Evolutionary conservation across 2,888 invertebrate genomes (phyloP).

Genomic region (Cabera pusaria): DNA sequence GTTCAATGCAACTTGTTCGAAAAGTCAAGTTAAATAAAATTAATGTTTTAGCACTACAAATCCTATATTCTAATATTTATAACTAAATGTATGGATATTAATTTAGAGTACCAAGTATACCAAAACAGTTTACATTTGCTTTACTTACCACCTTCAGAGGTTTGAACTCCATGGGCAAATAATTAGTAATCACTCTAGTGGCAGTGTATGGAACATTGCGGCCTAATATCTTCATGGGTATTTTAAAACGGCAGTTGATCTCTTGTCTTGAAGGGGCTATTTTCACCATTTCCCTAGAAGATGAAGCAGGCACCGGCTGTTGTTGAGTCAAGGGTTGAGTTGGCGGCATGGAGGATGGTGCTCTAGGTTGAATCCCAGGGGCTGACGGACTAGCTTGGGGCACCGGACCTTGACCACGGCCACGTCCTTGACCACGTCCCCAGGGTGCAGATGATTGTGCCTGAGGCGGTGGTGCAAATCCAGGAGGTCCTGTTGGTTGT

Average conservation of each 20-base stretch:
- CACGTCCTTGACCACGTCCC: background rate
- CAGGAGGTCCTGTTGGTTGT: too few relatives aligned
- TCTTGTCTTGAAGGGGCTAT: constrained; percentile 10
- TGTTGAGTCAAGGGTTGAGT: background rate
- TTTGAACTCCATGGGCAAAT: constrained; percentile 82
- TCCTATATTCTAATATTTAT: too few relatives aligned
- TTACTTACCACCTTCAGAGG: constrained; percentile 68
- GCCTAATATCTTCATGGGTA: constrained; percentile 67
- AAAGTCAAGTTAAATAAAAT: too few relatives aligned
- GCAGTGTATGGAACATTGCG: constrained; percentile 35
- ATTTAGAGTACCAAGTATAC: too few relatives aligned
- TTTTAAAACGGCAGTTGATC: constrained; percentile 41
- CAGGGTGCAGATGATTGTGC: background rate
- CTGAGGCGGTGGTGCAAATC: too few relatives aligned
- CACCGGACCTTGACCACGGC: constrained; percentile 1
- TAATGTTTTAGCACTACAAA: too few relatives aligned
- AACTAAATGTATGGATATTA: too few relatives aligned
- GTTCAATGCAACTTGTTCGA: too few relatives aligned
- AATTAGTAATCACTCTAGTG: constrained; percentile 84
- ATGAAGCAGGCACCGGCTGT: background rate
- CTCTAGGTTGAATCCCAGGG: background rate
- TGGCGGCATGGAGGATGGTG: background rate
- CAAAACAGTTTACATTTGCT: too few relatives aligned
- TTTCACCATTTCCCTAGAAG: background rate
- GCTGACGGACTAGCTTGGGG: background rate